Evolutionary conservation across 2,113 vertebrate genomes (phyloP), one percentile per base, ranked within the genome.

Genomic region (Petromus typicus): DNA sequence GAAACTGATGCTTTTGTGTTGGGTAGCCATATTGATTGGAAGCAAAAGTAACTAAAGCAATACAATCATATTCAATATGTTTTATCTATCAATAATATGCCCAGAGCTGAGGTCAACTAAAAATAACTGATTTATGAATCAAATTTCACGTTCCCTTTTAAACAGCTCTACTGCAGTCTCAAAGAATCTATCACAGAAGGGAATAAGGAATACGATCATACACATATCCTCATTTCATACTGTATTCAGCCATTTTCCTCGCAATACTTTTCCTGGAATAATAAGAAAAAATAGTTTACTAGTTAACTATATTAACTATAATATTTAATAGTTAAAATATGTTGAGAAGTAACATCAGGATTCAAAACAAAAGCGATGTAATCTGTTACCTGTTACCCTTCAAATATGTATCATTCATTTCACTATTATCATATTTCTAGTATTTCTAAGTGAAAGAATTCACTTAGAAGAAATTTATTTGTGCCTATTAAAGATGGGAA

Each of bases 401-500:
- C 56, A 43, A 89, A 8, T 8, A 32, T 86, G 59, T 94, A 51
- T 67, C 54, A n/a, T n/a, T n/a, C n/a, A 87, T 69, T 66, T 23
- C 12, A 45, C 37, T 48, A 40, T 66, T 83, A 69, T n/a, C 45
- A 0, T 48, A 71, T 48, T 45, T 79, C 13, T 95, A 23, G 79
- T 17, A 66, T 2, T 89, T 34, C 40, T 87, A 45, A 81, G 43
- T 89, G 22, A 89, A 34, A 63, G 75, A 93, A 94, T 84, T 95
- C 91, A 80, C 37, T 57, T 92, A 83, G 57, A 82, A 83, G 80
- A 96, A 96, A 89, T 93, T 63, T 87, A 94, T n/a, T n/a, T n/a
- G n/a, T 43, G 89, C 81, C 91, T 96, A 94, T 83, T 57, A 56
- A 78, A 64, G 63, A 23, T 87, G 45, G 32, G 22, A 90, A 86